phyloP scores from a whole-genome alignment of 2,888 invertebrate genomes.

The Hermaeophaga mercurialis region DNA sequence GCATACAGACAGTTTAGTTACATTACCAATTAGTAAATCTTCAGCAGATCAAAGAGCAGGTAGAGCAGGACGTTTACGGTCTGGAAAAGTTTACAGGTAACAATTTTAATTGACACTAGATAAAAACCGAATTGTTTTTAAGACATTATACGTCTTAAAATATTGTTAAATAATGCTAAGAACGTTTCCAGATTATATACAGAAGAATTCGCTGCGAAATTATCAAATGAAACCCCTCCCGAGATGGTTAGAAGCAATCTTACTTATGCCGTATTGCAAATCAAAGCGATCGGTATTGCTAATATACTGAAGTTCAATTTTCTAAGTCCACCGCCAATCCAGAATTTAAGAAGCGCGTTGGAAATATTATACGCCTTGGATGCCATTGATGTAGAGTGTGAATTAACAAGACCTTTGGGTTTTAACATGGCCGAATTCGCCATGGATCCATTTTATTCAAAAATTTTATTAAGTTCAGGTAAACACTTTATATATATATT shows the following conservation, averaged over 20 bases:
- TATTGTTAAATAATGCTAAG: not conserved
- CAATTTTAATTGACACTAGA: no score
- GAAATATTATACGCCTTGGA: slow-evolving; percentile 86
- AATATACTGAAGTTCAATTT: slow-evolving; percentile 92
- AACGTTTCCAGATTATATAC: slow-evolving; percentile 68
- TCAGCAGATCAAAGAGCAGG: slow-evolving; percentile 93
- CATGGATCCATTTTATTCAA: slow-evolving; percentile 83
- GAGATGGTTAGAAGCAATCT: slow-evolving; percentile 93
- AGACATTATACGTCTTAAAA: no score
- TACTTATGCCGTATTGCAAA: slow-evolving; percentile 80
- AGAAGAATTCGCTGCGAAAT: slow-evolving; percentile 74
- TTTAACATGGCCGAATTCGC: slow-evolving; percentile 91
- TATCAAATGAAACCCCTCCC: slow-evolving; percentile 78
- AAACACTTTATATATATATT: no score
- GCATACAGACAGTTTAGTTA: slow-evolving; percentile 82
- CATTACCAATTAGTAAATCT: slow-evolving; percentile 83
- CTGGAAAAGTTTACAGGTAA: slow-evolving; percentile 84
- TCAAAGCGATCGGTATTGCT: slow-evolving; percentile 93
- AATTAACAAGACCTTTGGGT: slow-evolving; percentile 79
- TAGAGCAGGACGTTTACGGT: slow-evolving; percentile 81
- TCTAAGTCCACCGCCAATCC: slow-evolving; percentile 90
- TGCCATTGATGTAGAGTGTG: slow-evolving; percentile 78
- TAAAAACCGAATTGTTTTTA: no score
- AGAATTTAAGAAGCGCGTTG: slow-evolving; percentile 80
- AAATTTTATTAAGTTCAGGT: slow-evolving; percentile 81